These are phyloP conservation scores for Aplysina aerophoba DNA, from an alignment of 37 sponge, comb jelly and placozoan genomes.

Conservation along the genomic window DNA sequence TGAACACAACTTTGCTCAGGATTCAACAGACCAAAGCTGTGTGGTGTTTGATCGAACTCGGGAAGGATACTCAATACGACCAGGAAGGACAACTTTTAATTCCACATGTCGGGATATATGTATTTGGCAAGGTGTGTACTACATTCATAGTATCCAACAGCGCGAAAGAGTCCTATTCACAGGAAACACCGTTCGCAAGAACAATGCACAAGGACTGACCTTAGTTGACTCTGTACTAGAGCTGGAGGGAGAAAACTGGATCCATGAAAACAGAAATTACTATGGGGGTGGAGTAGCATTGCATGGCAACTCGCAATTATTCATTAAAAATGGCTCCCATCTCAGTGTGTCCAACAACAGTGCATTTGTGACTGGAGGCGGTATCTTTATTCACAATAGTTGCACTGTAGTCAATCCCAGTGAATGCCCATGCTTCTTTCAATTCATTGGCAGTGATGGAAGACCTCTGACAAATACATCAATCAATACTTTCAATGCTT, in stretches of 20 bases:
- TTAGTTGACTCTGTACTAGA: not conserved
- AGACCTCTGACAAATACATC: not conserved
- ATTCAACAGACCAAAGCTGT: no score
- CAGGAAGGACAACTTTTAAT: not conserved
- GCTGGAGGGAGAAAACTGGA: not conserved
- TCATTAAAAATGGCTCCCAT: not conserved
- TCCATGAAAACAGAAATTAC: not conserved
- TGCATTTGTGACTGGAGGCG: slow-evolving; percentile 20
- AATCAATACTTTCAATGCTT: not conserved
- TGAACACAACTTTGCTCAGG: no score
- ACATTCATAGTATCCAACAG: not conserved
- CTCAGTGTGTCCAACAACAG: not conserved
- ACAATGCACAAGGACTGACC: not conserved
- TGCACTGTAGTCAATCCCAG: not conserved
- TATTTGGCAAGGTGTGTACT: not conserved
- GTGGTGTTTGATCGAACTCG: no score
- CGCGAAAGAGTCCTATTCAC: not conserved
- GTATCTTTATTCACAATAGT: not conserved
- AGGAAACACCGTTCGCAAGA: not conserved
- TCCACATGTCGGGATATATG: not conserved
- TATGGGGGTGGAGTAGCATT: slow-evolving; percentile 18
- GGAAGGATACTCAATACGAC: no score
- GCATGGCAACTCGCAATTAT: not conserved
- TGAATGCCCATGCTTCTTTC: slow-evolving; percentile 16
- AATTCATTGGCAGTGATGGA: not conserved